Base-by-base conservation (phyloP, 2,888 invertebrate species). In the Brachylomia viminalis region DNA sequence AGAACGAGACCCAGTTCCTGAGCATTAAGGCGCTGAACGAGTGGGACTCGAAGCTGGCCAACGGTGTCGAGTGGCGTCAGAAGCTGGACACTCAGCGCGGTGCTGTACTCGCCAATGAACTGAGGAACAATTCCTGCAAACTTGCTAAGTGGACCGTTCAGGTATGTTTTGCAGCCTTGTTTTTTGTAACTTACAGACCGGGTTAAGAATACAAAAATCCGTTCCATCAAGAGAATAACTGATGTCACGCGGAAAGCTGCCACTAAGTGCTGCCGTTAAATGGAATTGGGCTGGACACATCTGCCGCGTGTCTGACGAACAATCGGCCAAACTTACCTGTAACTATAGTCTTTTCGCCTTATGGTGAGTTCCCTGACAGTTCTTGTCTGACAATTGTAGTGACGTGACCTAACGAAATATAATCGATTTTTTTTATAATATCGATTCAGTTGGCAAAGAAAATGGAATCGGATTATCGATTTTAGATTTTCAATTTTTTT, bases 101-200 rank as follows among this genome's bases (percentile, higher is more conserved):
- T 80, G 99, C 99, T 15, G 99, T 99, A 15, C 97, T 99, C 71
- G 99, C 99, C 30, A 99, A 99, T 91, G 99, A 99, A 94, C 96
- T 99, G 85, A 98, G 99, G 88, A 99, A 99, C 95, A 99, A 99
- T 96, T 99, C 99, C n/a, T 99, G 99, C 97, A 99, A 99, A 95
- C 97, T 99, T 80, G 99, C 99, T 83, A 99, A 99, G 93, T 99
- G 99, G 99, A 99, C 99, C 0, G 99, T 99, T 0, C 99, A 98
- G 95, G 98, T 99, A 75, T 42, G 77, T 15, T 54, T 1, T 52
- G n/a, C 6, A 11, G 3, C 23, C 7, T 45, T 27, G 3, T 42
- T 17, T 17, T 38, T 15, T 47, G 0, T 47, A 17, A 15, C 47
- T 5, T 47, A 47, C 17, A 47, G 47, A 47, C 47, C 47, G 17